A percentile compares a stretch with the other conserved stretches of the same genome.
These are phyloP conservation scores for Pipa parva DNA, from an alignment of 2,113 vertebrate genomes.

Conservation along the genomic window DNA sequence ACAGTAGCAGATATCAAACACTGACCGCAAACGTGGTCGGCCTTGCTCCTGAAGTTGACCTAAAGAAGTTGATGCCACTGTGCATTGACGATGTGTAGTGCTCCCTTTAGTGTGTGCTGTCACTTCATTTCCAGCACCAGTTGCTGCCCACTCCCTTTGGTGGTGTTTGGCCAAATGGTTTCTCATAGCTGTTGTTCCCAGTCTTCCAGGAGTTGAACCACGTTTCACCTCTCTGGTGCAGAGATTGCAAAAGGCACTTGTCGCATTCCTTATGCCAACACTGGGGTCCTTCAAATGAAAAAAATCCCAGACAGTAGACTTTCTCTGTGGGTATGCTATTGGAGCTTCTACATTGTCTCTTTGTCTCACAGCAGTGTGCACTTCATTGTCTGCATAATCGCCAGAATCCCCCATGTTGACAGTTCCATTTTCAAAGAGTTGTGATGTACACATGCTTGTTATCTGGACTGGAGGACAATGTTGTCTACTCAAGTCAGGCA, in stretches of 20 bases:
- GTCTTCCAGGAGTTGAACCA: constrained; percentile 1
- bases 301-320: constrained; percentile 9
- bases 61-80: not conserved
- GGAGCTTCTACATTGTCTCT: not conserved
- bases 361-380: not conserved
- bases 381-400: not conserved
- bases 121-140: not conserved
- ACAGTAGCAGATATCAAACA: constrained; percentile 9
- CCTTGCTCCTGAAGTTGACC: not conserved
- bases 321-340: not conserved
- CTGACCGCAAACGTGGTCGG: constrained; percentile 1
- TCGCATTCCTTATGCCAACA: constrained; percentile 12
- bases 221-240: constrained; percentile 15
- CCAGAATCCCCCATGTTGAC: not conserved
- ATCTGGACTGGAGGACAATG: not conserved
- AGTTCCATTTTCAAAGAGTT: not conserved
- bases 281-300: constrained; percentile 12
- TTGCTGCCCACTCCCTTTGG: constrained; percentile 5
- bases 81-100: not conserved
- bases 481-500: not conserved
- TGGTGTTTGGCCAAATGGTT: constrained; percentile 12
- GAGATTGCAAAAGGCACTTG: constrained; percentile 9
- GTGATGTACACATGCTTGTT: not conserved
- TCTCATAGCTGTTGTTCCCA: constrained; percentile 6
- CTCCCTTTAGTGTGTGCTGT: not conserved